phyloP scores from a whole-genome alignment of 2,888 invertebrate genomes.

The Hirtodrosophila cameraria region DNA sequence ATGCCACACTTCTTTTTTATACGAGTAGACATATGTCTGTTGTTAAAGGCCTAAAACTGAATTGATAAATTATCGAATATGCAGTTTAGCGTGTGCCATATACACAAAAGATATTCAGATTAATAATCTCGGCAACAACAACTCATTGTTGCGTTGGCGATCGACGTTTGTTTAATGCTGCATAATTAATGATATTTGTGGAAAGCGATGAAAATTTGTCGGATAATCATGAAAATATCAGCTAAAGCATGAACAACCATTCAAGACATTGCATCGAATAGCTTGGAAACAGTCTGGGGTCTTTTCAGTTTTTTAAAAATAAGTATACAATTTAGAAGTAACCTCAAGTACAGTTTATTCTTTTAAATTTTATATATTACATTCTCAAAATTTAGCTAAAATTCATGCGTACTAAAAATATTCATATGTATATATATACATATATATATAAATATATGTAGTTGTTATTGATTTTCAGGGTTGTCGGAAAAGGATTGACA shows the following conservation, averaged over 20 bases:
- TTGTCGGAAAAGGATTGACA: too few relatives aligned
- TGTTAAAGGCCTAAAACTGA: constrained; percentile 12
- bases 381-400: too few relatives aligned
- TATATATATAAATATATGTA: too few relatives aligned
- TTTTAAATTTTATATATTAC: too few relatives aligned
- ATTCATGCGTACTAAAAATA: too few relatives aligned
- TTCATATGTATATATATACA: too few relatives aligned
- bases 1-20: constrained; percentile 45
- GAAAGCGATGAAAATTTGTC: constrained; percentile 56
- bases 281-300: too few relatives aligned
- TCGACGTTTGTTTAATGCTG: constrained; percentile 52
- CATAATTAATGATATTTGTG: constrained; percentile 66
- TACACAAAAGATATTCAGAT: constrained; percentile 71
- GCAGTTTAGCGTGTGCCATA: constrained; percentile 72
- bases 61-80: constrained; percentile 75
- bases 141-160: constrained; percentile 62
- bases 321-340: too few relatives aligned
- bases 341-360: too few relatives aligned
- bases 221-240: constrained; percentile 42
- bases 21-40: background rate
- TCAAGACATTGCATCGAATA: too few relatives aligned
- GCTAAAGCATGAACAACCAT: background rate
- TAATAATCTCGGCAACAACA: constrained; percentile 63
- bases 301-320: too few relatives aligned
- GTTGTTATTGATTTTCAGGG: too few relatives aligned